A percentile compares a stretch with the other conserved stretches of the same genome.
Conservation (phyloP, 92 coral and sea anemone genomes). For the Epizoanthus ramosus region DNA sequence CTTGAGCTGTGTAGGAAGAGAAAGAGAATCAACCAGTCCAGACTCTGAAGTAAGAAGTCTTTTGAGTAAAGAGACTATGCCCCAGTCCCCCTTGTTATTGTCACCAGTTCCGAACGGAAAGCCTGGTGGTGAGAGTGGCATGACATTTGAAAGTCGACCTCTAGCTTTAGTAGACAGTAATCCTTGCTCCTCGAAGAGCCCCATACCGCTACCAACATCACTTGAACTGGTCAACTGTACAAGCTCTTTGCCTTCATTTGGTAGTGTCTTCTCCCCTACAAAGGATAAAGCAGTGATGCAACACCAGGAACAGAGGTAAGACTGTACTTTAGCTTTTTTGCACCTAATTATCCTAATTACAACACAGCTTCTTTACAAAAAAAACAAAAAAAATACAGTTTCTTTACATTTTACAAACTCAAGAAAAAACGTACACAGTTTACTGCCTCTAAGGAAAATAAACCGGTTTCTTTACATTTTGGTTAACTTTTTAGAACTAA, state of each 20-base stretch:
- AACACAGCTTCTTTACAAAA: too few species aligned
- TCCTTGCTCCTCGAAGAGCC: slow-evolving; percentile 84
- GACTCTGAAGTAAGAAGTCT: slow-evolving; percentile 84
- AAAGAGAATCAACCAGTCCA: slow-evolving; percentile 58
- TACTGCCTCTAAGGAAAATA: too few species aligned
- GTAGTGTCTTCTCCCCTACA: slow-evolving; percentile 77
- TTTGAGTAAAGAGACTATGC: slow-evolving; percentile 72
- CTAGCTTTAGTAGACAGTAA: slow-evolving; percentile 86
- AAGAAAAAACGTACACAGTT: too few species aligned
- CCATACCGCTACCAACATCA: slow-evolving; percentile 77
- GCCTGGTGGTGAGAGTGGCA: slow-evolving; percentile 36
- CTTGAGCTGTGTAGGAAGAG: background rate
- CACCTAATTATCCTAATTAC: too few species aligned
- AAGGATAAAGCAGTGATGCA: slow-evolving; percentile 11
- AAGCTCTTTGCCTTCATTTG: slow-evolving; percentile 79
- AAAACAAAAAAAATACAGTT: too few species aligned
- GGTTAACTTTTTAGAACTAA: too few species aligned
- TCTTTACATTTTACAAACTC: too few species aligned
- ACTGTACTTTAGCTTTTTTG: background rate
- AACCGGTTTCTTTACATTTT: too few species aligned
- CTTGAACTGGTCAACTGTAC: slow-evolving; percentile 37
- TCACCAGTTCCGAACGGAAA: slow-evolving; percentile 63
- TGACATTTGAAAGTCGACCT: slow-evolving; percentile 57
- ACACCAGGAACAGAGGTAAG: slow-evolving; percentile 14
- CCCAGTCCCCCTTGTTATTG: slow-evolving; percentile 78